Base-by-base conservation (phyloP, 2,888 invertebrate species). In the Himalopsyche anomala region DNA sequence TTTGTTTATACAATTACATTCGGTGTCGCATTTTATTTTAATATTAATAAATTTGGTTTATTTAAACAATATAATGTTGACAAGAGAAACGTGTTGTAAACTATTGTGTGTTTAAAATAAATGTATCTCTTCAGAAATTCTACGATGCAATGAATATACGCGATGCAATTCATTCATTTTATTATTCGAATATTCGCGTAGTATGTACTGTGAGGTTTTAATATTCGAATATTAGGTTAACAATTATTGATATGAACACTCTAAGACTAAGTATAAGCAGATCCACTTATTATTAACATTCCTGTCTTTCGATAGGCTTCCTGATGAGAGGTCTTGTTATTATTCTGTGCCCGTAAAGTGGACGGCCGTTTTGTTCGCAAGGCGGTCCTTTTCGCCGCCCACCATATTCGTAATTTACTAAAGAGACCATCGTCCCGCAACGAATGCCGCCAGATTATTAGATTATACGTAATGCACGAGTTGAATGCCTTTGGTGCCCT, bases 391-490 rank as follows among this genome's bases (percentile, higher is more conserved):
- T 19, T 62, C 19, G 6, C 19, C 62, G 19, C 62, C 62, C 28
- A 62, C 62, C 11, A 6, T 19, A 19, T 80, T 40, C 40, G 45
- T 12, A 45, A 45, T 84, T 80, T 84, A 80, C 40, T 84, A 55
- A 79, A 79, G 80, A 74, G 79, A 84, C 80, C 84, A 54, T 55
- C 84, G 45, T 80, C 84, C 80, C 19, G 80, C 80, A 42, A 55
- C 42, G 74, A 79, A 62, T 62, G 11, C 62, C n/a, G 79, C 80
- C 79, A 80, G 84, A 80, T 80, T 84, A 84, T 84, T 80, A 28
- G 55, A 84, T 84, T 80, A 84, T 36, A 19, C 54, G 11, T 54
- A 80, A 84, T 54, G 38, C 79, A 36, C 28, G 62, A 62, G 62
- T 62, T 62, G 62, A 62, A 62, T 62, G 62, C 11, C 62, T 62